Percentiles rank a stretch among this genome's conserved stretches.
phyloP scores from a whole-genome alignment of 2,797 vertebrate species.

The Caiman crocodilus region DNA sequence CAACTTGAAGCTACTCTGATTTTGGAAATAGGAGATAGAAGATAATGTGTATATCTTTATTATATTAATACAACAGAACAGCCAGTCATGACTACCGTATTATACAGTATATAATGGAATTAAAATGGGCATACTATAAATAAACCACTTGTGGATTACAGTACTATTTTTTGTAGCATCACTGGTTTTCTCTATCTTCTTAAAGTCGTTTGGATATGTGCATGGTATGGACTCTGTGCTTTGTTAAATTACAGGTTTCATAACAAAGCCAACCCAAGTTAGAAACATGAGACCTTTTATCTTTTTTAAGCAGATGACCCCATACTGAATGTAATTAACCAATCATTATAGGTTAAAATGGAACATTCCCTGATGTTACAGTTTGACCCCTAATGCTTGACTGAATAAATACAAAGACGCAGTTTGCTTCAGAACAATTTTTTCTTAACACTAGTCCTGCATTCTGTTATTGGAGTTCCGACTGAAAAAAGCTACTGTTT shows the following conservation, averaged over 20 bases:
- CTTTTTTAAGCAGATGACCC: background rate
- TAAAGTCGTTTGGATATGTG: background rate
- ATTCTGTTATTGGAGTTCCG: background rate
- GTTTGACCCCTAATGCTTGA: background rate
- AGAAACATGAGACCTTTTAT: background rate
- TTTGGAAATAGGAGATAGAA: background rate
- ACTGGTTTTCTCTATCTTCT: background rate
- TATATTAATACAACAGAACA: background rate
- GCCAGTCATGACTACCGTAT: background rate
- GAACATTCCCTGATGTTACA: accelerated
- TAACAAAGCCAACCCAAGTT: background rate
- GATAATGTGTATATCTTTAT: background rate
- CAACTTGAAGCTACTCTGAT: background rate
- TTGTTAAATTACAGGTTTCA: background rate
- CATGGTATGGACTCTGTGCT: background rate
- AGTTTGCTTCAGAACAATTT: background rate
- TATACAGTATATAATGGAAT: background rate
- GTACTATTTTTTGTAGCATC: background rate
- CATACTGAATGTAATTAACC: background rate
- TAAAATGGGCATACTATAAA: background rate
- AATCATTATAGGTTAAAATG: background rate
- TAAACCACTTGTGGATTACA: no score
- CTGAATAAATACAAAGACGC: background rate
- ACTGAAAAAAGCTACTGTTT: background rate
- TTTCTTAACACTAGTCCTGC: background rate